Percentiles rank a stretch among this genome's conserved stretches.
phyloP scores from a whole-genome alignment of 2,888 invertebrate species.

The Odiellus spinosus region DNA sequence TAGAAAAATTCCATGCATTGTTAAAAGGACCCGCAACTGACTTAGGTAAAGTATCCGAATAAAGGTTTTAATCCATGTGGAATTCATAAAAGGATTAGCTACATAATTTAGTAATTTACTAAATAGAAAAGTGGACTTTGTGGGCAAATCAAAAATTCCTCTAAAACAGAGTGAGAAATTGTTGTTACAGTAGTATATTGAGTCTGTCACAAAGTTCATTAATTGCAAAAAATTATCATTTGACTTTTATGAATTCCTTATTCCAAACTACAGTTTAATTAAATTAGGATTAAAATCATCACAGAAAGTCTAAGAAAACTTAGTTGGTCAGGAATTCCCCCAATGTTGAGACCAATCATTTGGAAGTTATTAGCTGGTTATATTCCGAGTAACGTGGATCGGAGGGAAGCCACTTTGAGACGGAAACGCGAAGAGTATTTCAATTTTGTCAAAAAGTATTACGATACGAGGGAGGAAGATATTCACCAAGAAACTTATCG shows the following conservation, averaged over 20 bases:
- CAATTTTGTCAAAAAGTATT: conserved; percentile 89
- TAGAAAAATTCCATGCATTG: conserved; percentile 67
- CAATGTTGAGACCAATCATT: conserved; percentile 53
- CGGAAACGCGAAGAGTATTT: conserved; percentile 91
- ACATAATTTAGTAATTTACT: too few species aligned
- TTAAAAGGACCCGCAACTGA: conserved; percentile 60
- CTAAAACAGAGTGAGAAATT: too few species aligned
- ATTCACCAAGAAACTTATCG: conserved; percentile 81
- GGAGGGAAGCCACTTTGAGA: conserved; percentile 68
- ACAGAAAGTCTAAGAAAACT: conserved; percentile 64
- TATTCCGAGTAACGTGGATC: conserved; percentile 77
- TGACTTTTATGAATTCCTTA: too few species aligned
- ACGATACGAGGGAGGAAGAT: conserved; percentile 75
- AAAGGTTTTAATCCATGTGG: too few species aligned
- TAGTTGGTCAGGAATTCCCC: conserved; percentile 94
- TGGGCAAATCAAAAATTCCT: too few species aligned
- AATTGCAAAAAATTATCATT: too few species aligned
- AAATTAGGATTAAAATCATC: too few species aligned
- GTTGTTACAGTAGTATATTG: too few species aligned
- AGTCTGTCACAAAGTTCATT: too few species aligned
- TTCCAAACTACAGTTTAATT: too few species aligned
- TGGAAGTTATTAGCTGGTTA: conserved; percentile 67
- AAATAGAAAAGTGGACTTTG: too few species aligned
- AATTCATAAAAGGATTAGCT: too few species aligned
- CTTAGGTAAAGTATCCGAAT: conserved; percentile 32